Evolutionary conservation across 2,113 vertebrate species (phyloP), one percentile per base, ranked within the genome.

Genomic region (Ceyx cyanopectus): DNA sequence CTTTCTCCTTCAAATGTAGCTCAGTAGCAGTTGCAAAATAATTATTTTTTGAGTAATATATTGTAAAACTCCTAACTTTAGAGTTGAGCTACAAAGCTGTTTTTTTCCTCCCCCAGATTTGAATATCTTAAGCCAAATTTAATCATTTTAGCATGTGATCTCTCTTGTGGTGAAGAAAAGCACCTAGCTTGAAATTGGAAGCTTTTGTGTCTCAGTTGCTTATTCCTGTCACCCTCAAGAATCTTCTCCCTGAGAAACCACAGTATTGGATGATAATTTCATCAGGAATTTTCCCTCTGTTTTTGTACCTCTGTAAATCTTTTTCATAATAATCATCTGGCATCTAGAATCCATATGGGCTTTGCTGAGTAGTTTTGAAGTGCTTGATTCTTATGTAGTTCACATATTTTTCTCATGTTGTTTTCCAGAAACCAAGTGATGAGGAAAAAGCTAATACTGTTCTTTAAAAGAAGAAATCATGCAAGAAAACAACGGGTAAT

Each of bases 381-480:
- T 53, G 27, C 37, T 58, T 46, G 26, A 46, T 81, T 84, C 16
- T 81, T 45, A 30, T 0, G 8, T 86, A 50, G 46, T 85, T 91
- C 72, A 89, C 80, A 84, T 82, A 87, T 92, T 91, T 77, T 67
- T 19, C 72, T 72, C 75, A 87, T 97, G 96, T 84, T 97, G 43
- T 98, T 97, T 97, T 96, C 66, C 97, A 99, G 99, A 92, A 99
- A 99, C 97, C 99, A 99, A 97, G 98, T 99, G 95, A 99, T 99
- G 99, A 98, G 99, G 97, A 99, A 99, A 96, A 99, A 99, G 98
- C 98, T 99, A 92, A 99, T 99, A 96, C 96, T 99, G 24, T 99
- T 99, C 98, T 99, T 99, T 97, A 99, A 99, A 98, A 98, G 99
- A 97, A 99, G 99, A 97, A 99, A 99, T 96, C 99, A 99, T 95